These are phyloP conservation scores for Phalera bucephala DNA, from an alignment of 2,888 invertebrate genomes.

Conservation along the genomic window DNA sequence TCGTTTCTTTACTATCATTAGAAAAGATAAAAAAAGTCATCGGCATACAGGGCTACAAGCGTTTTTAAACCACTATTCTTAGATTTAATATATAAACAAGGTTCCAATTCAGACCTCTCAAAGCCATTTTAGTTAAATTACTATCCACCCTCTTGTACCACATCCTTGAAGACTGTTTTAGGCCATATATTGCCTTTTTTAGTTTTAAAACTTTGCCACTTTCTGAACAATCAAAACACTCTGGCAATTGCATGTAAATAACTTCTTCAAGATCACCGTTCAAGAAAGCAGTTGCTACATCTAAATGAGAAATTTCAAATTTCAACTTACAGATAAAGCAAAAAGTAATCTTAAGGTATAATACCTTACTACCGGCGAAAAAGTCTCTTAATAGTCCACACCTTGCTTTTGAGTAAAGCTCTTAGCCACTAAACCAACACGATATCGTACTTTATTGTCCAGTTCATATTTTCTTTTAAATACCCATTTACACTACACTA, in stretches of 20 bases:
- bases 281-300: slow-evolving; percentile 5
- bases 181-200: slow-evolving; percentile 6
- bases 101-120: slow-evolving; percentile 22
- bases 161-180: slow-evolving; percentile 24
- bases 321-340: slow-evolving; percentile 5
- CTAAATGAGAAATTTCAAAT: slow-evolving; percentile 2
- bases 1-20: slow-evolving; percentile 2
- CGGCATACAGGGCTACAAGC: slow-evolving; percentile 24
- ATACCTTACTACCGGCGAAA: slow-evolving; percentile 8
- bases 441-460: slow-evolving; percentile 8
- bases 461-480: slow-evolving; percentile 1
- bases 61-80: slow-evolving; percentile 12
- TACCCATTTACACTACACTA: background rate
- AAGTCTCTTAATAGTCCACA: slow-evolving; percentile 7
- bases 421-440: slow-evolving; percentile 10
- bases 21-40: slow-evolving; percentile 24
- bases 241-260: background rate
- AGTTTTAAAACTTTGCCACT: slow-evolving; percentile 28
- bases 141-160: slow-evolving; percentile 20
- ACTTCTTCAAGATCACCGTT: background rate
- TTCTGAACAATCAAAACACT: background rate
- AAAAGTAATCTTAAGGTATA: slow-evolving; percentile 8
- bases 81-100: slow-evolving; percentile 29
- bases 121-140: slow-evolving; percentile 1
- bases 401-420: slow-evolving; percentile 8